These are phyloP conservation scores for Eristalis pertinax DNA, from an alignment of 2,888 invertebrate genomes.

Conservation along the genomic window DNA sequence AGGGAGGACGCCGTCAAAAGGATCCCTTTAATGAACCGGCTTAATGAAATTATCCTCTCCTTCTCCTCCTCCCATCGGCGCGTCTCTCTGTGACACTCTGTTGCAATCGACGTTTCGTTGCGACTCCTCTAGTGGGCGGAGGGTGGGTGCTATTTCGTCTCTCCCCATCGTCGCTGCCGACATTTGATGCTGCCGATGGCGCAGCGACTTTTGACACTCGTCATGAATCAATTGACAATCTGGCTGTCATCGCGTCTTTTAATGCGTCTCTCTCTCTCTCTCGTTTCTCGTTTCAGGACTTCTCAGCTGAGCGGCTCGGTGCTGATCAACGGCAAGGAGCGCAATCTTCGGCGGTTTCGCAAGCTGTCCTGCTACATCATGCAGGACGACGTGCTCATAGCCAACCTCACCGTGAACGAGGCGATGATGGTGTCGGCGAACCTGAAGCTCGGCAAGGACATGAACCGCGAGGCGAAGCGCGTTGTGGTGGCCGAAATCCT, in stretches of 20 bases:
- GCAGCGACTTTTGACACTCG: background rate
- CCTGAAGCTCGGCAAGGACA: slow-evolving; percentile 92
- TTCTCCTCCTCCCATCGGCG: background rate
- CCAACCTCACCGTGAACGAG: slow-evolving; percentile 94
- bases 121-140: too few species aligned
- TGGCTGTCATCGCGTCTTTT: background rate
- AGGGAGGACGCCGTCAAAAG: slow-evolving; percentile 18
- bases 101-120: background rate
- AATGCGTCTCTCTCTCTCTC: background rate
- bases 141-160: background rate
- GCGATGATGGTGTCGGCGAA: slow-evolving; percentile 97
- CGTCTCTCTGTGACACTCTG: background rate
- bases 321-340: slow-evolving; percentile 92
- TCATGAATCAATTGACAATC: background rate
- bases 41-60: slow-evolving; percentile 27
- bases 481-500: slow-evolving; percentile 92
- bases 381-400: slow-evolving; percentile 95
- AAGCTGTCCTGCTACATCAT: slow-evolving; percentile 98
- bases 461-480: slow-evolving; percentile 87
- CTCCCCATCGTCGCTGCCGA: background rate
- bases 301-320: slow-evolving; percentile 93
- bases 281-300: slow-evolving; percentile 84
- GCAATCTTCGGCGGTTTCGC: slow-evolving; percentile 93
- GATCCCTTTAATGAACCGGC: slow-evolving; percentile 23
- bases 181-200: slow-evolving; percentile 3